Evolutionary conservation across 2,797 vertebrate genomes (phyloP).

Genomic region (Telmatherina bonti): DNA sequence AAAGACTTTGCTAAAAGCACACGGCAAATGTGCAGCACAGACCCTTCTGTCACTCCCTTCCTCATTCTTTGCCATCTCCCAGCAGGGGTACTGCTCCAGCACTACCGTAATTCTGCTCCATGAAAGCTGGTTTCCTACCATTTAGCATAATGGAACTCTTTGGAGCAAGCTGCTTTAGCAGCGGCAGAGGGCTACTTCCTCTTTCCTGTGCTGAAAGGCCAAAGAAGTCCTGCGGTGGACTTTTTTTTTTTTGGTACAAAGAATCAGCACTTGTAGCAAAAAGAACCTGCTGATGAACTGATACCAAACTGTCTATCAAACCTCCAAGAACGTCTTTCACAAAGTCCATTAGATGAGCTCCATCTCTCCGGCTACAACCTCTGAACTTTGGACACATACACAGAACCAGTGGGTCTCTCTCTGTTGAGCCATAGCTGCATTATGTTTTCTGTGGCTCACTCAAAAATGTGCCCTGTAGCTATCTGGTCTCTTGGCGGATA

Average conservation of each 20-base stretch:
- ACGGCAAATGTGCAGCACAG: conserved; percentile 38
- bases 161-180: conserved; percentile 50
- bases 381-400: conserved; percentile 46
- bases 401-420: conserved; percentile 19
- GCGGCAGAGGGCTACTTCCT: conserved; percentile 54
- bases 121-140: conserved; percentile 59
- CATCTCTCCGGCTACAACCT: conserved; percentile 12
- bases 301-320: conserved; percentile 35
- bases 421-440: conserved; percentile 36
- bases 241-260: conserved; percentile 49
- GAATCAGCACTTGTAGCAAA: conserved; percentile 43
- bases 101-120: conserved; percentile 38
- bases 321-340: conserved; percentile 17
- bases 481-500: conserved; percentile 43
- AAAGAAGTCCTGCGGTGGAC: conserved; percentile 58
- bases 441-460: conserved; percentile 48
- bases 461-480: conserved; percentile 64
- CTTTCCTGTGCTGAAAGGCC: conserved; percentile 50
- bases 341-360: conserved; percentile 22
- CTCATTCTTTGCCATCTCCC: conserved; percentile 51
- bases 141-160: conserved; percentile 58
- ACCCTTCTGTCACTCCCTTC: conserved; percentile 11
- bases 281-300: conserved; percentile 41
- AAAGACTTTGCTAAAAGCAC: conserved; percentile 26
- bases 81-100: conserved; percentile 50